These are phyloP conservation scores for Athalia cordata DNA, from an alignment of 2,888 invertebrate species.

Conservation along the genomic window DNA sequence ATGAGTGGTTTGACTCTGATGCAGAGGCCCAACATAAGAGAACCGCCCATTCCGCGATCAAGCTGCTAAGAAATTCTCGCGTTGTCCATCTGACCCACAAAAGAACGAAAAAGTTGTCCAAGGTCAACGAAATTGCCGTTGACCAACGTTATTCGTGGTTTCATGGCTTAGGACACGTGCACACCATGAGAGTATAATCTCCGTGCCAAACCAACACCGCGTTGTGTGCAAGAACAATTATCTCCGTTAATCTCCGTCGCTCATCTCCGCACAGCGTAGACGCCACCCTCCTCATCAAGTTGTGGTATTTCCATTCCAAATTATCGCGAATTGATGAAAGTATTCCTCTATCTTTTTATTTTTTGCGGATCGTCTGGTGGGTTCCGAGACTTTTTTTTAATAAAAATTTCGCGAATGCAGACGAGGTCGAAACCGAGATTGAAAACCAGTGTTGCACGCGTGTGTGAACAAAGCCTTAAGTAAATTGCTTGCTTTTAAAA, in stretches of 20 bases:
- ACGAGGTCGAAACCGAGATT: not conserved
- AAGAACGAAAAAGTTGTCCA: constrained; percentile 8
- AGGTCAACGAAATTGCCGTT: constrained; percentile 27
- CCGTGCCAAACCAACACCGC: not conserved
- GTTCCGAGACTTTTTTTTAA: too few relatives aligned
- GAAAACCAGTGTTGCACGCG: not conserved
- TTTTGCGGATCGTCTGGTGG: too few relatives aligned
- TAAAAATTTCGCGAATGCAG: too few relatives aligned
- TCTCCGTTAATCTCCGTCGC: not conserved
- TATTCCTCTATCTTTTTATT: too few relatives aligned
- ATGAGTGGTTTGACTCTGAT: constrained; percentile 11
- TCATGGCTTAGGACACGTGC: not conserved
- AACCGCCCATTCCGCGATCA: constrained; percentile 28
- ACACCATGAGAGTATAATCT: not conserved
- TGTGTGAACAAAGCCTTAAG: constrained; percentile 17
- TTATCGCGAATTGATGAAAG: too few relatives aligned
- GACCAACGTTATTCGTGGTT: not conserved
- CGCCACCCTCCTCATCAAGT: too few relatives aligned
- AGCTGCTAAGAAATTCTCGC: constrained; percentile 21
- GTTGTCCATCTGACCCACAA: constrained; percentile 24
- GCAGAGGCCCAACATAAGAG: not conserved
- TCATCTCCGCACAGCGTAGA: too few relatives aligned
- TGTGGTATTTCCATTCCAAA: too few relatives aligned
- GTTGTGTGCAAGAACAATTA: not conserved
- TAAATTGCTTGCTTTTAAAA: not conserved